These are phyloP conservation scores for Charina bottae DNA, from an alignment of 2,113 vertebrate genomes.

Conservation along the genomic window DNA sequence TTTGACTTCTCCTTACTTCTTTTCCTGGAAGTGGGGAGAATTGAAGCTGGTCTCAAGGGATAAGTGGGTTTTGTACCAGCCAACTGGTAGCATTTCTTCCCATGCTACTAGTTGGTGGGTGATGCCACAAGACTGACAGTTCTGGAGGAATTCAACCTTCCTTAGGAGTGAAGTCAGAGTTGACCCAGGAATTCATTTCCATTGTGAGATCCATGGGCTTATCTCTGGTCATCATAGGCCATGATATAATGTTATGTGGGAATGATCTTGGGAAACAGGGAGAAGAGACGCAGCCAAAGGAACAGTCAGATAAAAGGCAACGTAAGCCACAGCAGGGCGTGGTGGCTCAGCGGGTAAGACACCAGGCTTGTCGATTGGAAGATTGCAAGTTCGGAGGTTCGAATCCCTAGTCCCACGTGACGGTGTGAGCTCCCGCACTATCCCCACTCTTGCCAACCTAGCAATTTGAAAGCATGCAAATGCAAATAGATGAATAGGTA, in stretches of 20 bases:
- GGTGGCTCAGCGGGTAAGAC: too few relatives aligned
- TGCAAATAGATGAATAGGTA: too few relatives aligned
- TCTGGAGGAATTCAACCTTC: neutral
- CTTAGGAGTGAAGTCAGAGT: neutral
- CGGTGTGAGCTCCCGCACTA: too few relatives aligned
- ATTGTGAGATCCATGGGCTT: neutral
- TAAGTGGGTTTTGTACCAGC: too few relatives aligned
- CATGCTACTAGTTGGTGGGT: neutral
- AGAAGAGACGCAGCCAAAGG: neutral
- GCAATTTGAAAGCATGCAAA: too few relatives aligned
- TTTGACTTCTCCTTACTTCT: neutral
- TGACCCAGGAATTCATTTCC: neutral
- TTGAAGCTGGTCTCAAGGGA: neutral
- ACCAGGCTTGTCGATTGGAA: too few relatives aligned
- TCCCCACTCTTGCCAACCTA: too few relatives aligned
- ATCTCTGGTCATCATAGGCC: neutral
- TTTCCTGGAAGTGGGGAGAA: neutral
- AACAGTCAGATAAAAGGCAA: too few relatives aligned
- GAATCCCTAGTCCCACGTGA: too few relatives aligned
- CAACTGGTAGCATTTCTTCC: neutral
- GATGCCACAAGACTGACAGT: neutral
- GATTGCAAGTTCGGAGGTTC: too few relatives aligned
- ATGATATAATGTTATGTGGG: neutral
- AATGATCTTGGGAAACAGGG: neutral
- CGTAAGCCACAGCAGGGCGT: too few relatives aligned